Evolutionary conservation across 2,888 invertebrate species (phyloP).

Genomic region (Pollenia amentaria): DNA sequence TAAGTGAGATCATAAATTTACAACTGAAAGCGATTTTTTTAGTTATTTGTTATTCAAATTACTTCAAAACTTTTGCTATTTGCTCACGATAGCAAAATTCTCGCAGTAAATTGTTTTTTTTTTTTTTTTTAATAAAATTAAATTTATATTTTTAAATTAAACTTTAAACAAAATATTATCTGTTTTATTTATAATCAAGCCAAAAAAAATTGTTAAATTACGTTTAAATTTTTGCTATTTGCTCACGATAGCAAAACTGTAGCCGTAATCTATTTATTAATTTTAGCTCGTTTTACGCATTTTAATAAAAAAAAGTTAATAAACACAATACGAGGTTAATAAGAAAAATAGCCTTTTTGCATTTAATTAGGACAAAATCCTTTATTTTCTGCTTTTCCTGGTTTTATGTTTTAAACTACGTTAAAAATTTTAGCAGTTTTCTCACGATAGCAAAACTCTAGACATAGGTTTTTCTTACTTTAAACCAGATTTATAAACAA

Average conservation of each 20-base stretch:
- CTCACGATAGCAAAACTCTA: no score
- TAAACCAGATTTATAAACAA: no score
- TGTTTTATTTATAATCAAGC: no score
- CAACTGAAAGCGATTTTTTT: slow-evolving; percentile 9
- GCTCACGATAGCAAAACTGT: slow-evolving; percentile 82
- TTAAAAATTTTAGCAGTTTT: neutral
- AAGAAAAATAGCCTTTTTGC: slow-evolving; percentile 1
- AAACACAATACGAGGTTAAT: neutral
- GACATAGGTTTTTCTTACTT: no score
- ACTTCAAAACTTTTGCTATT: slow-evolving; percentile 80
- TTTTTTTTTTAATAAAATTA: no score
- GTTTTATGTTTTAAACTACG: neutral
- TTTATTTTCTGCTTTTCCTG: neutral
- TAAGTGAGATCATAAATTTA: slow-evolving; percentile 21
- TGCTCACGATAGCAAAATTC: slow-evolving; percentile 82
- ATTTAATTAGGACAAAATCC: neutral
- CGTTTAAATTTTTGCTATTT: slow-evolving; percentile 81
- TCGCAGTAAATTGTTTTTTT: slow-evolving; percentile 75
- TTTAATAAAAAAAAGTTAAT: neutral
- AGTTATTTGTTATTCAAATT: slow-evolving; percentile 37
- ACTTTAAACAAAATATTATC: neutral
- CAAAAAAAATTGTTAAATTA: slow-evolving; percentile 49
- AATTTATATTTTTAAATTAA: no score
- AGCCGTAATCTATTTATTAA: slow-evolving; percentile 76
- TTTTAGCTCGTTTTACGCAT: slow-evolving; percentile 60